These are phyloP conservation scores for Thamnophis elegans DNA, from an alignment of 2,797 vertebrate species.

Conservation along the genomic window DNA sequence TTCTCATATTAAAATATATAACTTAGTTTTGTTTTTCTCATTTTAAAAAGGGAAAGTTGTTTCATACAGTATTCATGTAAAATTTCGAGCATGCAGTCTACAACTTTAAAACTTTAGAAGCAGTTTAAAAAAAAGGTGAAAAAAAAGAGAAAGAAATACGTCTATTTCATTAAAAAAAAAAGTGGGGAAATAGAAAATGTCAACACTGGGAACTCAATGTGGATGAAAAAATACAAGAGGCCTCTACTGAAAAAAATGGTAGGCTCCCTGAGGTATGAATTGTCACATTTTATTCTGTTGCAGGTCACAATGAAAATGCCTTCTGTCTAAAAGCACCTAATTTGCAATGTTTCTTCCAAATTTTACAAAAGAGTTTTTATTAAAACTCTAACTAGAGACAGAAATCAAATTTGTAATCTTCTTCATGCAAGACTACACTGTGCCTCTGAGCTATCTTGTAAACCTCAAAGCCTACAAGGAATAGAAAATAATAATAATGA, in stretches of 20 bases:
- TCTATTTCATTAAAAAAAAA: background rate
- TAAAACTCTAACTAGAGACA: background rate
- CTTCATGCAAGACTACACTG: background rate
- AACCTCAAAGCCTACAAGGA: background rate
- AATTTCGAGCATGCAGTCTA: background rate
- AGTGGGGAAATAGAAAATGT: background rate
- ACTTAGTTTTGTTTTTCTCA: background rate
- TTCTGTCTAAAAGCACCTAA: background rate
- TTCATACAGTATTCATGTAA: background rate
- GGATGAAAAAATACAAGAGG: background rate
- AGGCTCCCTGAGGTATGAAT: background rate
- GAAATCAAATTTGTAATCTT: background rate
- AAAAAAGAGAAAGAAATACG: background rate
- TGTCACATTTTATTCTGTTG: background rate
- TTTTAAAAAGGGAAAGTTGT: background rate
- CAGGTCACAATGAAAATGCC: background rate
- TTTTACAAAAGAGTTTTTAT: background rate
- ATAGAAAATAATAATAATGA: background rate
- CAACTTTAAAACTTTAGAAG: background rate
- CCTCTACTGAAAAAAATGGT: background rate
- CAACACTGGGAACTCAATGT: background rate
- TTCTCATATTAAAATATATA: background rate
- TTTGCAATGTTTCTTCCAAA: background rate
- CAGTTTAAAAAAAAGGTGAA: background rate
- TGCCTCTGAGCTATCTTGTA: background rate